Evolutionary conservation across 2,113 vertebrate genomes (phyloP), one percentile per base, ranked within the genome.

Genomic region (Pterocles burchelli): DNA sequence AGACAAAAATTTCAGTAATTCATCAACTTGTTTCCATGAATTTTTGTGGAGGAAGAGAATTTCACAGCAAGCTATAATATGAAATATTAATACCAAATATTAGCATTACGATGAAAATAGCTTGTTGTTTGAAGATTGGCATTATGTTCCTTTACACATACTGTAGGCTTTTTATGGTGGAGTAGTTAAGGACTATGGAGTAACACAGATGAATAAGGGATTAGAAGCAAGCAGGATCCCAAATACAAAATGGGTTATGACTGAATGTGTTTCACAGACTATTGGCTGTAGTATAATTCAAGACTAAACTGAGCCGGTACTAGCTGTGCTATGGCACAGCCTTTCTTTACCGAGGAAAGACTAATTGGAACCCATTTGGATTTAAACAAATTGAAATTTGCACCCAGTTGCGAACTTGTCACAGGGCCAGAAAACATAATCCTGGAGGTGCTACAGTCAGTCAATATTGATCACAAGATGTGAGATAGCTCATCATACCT

Each of bases 321-420:
- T 36, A 75, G 19, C n/a, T 91, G 25, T 12, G 4, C 20, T 57
- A 57, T 22, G 8, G 45, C n/a, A 68, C 9, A 77, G 28, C 4
- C 14, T 45, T 59, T 70, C 45, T 62, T 87, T 36, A 96, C 17
- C 29, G 83, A 58, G 81, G 91, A 66, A 80, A 94, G 54, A 71
- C 70, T 78, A 96, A 67, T 68, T 92, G 62, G 81, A 97, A 96
- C 18, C 71, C 65, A 78, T 55, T 95, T 83, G 84, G 78, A 82
- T 93, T 96, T 93, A 94, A 95, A 87, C 52, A 88, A 81, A 88
- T 57, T 95, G 75, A 96, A 93, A 93, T 96, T 96, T 96, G 54
- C 70, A 94, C 74, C 36, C 63, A 63, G 72, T 92, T 96, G 59
- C 91, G 85, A 96, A 91, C 80, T 88, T 94, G 84, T 95, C 94